Conservation (phyloP, 2,797 vertebrate genomes). For the Notolabrus celidotus region DNA sequence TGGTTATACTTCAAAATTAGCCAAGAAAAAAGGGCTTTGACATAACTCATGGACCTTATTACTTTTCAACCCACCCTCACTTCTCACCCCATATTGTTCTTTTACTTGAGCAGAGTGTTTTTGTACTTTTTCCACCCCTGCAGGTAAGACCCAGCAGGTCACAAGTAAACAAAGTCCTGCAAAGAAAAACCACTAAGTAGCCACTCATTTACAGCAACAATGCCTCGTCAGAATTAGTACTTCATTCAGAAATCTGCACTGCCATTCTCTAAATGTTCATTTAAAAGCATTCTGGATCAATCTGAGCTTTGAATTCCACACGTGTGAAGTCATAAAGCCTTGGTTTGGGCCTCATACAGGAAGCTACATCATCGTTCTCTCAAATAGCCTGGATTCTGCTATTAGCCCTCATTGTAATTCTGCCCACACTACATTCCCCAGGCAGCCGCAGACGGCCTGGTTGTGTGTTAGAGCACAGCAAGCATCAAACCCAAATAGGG, state of each 20-base stretch:
- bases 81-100: too few species aligned
- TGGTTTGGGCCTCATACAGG: conserved; percentile 5
- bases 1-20: too few species aligned
- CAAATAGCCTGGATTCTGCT: conserved; percentile 40
- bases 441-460: conserved; percentile 58
- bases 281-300: not conserved
- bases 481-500: conserved; percentile 70
- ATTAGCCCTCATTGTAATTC: conserved; percentile 71
- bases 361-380: conserved; percentile 27
- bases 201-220: too few species aligned
- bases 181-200: too few species aligned
- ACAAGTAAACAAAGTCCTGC: too few species aligned
- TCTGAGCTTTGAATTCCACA: not conserved
- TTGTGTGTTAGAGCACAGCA: conserved; percentile 65
- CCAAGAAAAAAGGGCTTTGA: too few species aligned
- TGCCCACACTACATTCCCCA: conserved; percentile 60
- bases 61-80: too few species aligned
- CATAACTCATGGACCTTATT: too few species aligned
- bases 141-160: too few species aligned
- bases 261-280: conserved; percentile 8
- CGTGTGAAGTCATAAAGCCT: conserved; percentile 14
- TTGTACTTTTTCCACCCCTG: too few species aligned
- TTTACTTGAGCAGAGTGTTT: too few species aligned
- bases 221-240: not conserved
- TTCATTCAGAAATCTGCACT: not conserved